These are phyloP conservation scores for Regulus satrapa DNA, from an alignment of 2,113 vertebrate genomes.

Conservation along the genomic window DNA sequence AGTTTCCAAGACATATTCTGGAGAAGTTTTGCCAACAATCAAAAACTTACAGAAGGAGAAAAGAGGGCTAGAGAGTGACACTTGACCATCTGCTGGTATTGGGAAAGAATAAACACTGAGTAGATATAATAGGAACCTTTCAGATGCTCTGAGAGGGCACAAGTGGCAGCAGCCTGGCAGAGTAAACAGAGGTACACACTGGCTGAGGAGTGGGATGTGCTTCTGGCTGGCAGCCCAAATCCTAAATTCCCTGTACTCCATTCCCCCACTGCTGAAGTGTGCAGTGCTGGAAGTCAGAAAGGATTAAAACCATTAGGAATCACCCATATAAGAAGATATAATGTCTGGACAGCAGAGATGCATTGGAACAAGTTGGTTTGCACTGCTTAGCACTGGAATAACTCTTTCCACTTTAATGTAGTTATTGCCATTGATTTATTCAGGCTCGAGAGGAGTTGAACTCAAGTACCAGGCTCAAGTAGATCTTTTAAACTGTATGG, in stretches of 20 bases:
- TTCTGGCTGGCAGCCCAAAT: background rate
- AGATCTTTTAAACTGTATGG: background rate
- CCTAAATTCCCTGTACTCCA: background rate
- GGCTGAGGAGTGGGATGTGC: background rate
- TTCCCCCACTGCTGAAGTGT: background rate
- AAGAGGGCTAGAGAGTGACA: background rate
- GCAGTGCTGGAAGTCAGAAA: background rate
- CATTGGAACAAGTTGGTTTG: background rate
- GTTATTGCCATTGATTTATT: slow-evolving; percentile 42
- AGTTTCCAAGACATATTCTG: background rate
- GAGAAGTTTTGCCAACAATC: background rate
- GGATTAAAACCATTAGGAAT: background rate
- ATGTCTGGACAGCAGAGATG: background rate
- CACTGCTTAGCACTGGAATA: background rate
- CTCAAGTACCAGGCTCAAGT: background rate
- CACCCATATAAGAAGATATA: background rate
- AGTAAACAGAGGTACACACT: background rate
- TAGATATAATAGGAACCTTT: background rate
- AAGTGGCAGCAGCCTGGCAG: background rate
- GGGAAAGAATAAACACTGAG: background rate
- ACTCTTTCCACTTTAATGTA: background rate
- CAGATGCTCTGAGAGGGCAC: background rate
- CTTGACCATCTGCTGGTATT: background rate
- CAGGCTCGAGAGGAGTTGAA: background rate
- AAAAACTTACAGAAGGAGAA: background rate